Percentiles rank a stretch among this genome's conserved stretches.
Evolutionary conservation across 2,113 vertebrate genomes (phyloP).

Genomic region (Lutjanus erythropterus): DNA sequence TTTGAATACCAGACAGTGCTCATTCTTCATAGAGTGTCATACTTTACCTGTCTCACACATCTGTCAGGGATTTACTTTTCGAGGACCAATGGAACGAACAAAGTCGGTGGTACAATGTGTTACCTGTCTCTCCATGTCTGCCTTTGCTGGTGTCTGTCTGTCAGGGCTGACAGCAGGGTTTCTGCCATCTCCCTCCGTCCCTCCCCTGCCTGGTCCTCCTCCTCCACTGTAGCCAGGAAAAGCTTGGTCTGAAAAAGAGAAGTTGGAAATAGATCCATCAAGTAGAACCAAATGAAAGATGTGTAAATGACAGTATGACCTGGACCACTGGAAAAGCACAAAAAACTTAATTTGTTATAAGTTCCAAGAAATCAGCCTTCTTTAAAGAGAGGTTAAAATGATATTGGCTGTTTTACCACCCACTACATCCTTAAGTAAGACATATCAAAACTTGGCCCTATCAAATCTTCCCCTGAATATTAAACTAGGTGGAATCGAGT

Average conservation of each 20-base stretch:
- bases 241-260: conserved; percentile 88
- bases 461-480: conserved; percentile 21
- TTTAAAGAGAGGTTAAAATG: background rate
- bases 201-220: conserved; percentile 81
- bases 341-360: background rate
- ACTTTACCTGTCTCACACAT: conserved; percentile 24
- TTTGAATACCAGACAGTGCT: conserved; percentile 1
- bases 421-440: background rate
- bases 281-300: conserved; percentile 1
- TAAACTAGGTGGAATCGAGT: conserved; percentile 18
- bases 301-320: background rate
- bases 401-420: background rate
- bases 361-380: background rate
- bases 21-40: background rate
- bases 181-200: conserved; percentile 87
- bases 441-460: conserved; percentile 1
- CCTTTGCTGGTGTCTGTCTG: conserved; percentile 90
- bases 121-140: conserved; percentile 95
- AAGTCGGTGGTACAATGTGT: conserved; percentile 50
- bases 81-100: conserved; percentile 12
- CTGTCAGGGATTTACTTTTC: conserved; percentile 34
- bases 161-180: conserved; percentile 87
- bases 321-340: background rate
- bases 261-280: conserved; percentile 7
- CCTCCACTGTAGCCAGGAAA: conserved; percentile 81